These are phyloP conservation scores for Buphagus erythrorhynchus DNA, from an alignment of 2,797 vertebrate genomes.

Conservation along the genomic window DNA sequence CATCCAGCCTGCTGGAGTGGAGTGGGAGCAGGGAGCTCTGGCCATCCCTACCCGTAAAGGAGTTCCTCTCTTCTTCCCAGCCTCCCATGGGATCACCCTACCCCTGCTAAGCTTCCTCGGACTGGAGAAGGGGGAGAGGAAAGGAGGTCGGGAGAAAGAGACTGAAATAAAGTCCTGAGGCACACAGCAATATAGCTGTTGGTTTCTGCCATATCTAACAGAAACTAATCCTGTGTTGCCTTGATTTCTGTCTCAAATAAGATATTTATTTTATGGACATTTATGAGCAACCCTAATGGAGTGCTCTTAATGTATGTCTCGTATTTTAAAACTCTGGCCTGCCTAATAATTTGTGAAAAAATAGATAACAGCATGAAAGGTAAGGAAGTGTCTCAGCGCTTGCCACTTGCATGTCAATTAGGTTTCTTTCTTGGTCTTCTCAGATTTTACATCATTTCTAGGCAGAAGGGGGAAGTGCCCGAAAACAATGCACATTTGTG, in stretches of 20 bases:
- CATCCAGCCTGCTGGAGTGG: not conserved
- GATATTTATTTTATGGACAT: not conserved
- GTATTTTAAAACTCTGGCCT: not conserved
- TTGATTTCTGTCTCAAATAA: not conserved
- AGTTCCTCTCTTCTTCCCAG: not conserved
- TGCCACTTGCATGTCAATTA: not conserved
- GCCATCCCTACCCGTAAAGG: not conserved
- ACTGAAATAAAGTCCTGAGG: not conserved
- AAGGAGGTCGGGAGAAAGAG: not conserved
- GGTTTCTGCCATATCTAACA: not conserved
- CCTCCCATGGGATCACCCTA: not conserved
- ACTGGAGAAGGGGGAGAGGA: not conserved
- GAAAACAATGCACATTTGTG: conserved; percentile 6
- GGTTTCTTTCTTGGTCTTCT: not conserved
- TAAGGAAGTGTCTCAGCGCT: not conserved
- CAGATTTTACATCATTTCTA: conserved; percentile 9
- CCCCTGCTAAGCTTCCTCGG: not conserved
- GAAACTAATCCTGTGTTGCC: not conserved
- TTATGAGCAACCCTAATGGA: not conserved
- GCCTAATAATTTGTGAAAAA: not conserved
- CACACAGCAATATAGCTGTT: not conserved
- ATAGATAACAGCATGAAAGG: not conserved
- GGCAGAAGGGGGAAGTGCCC: not conserved
- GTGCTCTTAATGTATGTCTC: not conserved
- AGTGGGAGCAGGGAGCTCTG: not conserved